Base-by-base conservation (phyloP, 2,797 vertebrate genomes). In the Mus minutoides region DNA sequence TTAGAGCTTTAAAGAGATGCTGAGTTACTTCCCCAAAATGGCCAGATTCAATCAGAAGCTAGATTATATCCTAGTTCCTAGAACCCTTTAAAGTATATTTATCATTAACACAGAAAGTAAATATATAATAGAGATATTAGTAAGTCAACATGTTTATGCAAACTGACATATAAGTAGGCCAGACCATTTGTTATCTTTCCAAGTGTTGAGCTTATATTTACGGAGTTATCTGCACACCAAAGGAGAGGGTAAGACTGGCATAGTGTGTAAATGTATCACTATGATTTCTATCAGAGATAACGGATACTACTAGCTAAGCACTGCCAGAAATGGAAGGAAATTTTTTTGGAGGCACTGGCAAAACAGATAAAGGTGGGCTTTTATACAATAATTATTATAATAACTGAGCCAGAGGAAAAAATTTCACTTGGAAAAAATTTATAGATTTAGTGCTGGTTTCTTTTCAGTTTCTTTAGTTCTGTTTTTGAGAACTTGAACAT, bases 1-100 rank as follows among this genome's bases (percentile, higher is more conserved):
- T 96, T 95, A 83, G 64, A 58, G 56, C 46, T 64, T 95, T 95
- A 91, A 54, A 54, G n/a, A 94, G 94, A 96, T 77, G 56, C 21
- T 83, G 67, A 93, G 60, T 14, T 52, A 95, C 67, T 96, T 94
- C 60, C 52, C n/a, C n/a, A 95, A 21, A 92, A 76, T 90, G 67
- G 34, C 29, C 62, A 96, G 49, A 54, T 94, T 89, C 54, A 80
- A 26, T 31, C 34, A 94, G 34, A 91, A 43, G 88, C 34, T 64
- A 64, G 69, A n/a, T 56, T 91, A 95, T 71, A 56, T 79, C 10
- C 40, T 92, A 90, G 71, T 64, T 40, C 77, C 24, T 54, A 87
- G 7, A 87, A 60, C n/a, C 83, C 95, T 95, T 58, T 86, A 91
- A 90, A 56, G 78, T n/a, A 92, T 1, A 60, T 40, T 80, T 80